Evolutionary conservation across 2,113 vertebrate species (phyloP), one percentile per base, ranked within the genome.

Genomic region (Ancistrus triradiatus): DNA sequence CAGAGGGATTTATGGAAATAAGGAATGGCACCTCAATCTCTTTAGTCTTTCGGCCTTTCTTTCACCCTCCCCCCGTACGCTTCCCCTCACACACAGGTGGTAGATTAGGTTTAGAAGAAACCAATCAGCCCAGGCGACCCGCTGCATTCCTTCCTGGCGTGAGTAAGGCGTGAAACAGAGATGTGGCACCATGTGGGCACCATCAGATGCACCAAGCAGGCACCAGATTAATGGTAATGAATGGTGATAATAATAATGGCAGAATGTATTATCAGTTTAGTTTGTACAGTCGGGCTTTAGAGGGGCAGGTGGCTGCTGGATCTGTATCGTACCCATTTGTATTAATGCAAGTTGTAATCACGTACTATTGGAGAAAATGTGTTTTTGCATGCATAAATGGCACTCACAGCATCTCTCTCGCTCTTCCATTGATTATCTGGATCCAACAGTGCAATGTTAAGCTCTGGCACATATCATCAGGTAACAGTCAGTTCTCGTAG

Each of bases 41-140:
- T 75, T 77, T 73, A 71, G 60, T 43, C 72, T 69, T 74, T 66
- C 74, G 73, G 78, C 55, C 62, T 44, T 31, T 50, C 42, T 18
- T 31, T 58, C 15, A 78, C 74, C 80, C 80, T 86, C 87, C 57
- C 27, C 25, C 49, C 24, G 49, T 53, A 42, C 14, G 49, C 44
- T 40, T 47, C 28, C 53, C 17, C 55, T 40, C 35, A 48, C 44
- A 56, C 50, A 57, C 44, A 59, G 64, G 53, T 42, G 64, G 64
- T 59, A 59, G 53, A 66, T 66, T 66, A 66, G 64, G 53, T 59
- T 66, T 59, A 59, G 64, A 66, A 38, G 44, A 66, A 49, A 66
- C 53, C 64, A 58, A 59, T 66, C 55, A 66, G 19, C 44, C 21
- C 53, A 66, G 53, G 50, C 53, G 42, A 42, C 52, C 64, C n/a